Base-by-base conservation (phyloP, 2,113 vertebrate species). In the Periophthalmus modestus region DNA sequence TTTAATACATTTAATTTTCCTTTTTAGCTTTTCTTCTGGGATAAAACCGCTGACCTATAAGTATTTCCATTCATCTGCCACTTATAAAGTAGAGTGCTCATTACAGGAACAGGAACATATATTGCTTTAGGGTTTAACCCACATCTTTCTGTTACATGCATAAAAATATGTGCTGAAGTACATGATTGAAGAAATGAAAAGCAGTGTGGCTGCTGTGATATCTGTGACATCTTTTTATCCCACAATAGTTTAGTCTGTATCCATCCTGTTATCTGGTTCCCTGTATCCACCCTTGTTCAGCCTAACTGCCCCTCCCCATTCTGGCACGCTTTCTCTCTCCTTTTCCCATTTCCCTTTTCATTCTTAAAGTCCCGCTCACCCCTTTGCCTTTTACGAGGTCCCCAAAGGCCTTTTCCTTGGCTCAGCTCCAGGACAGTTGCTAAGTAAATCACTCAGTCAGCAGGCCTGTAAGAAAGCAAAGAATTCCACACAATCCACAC, bases 391-490 rank as follows among this genome's bases (percentile, higher is more conserved):
- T 75, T 73, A 77, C 82, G 89, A 82, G 84, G 77, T 86, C 88
- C 88, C 84, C 77, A 77, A 61, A 79, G 89, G 81, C 85, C 79
- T 87, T 86, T 28, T 83, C 77, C 55, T 86, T 92, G 92, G 91
- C 88, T 65, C 34, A 24, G 54, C 83, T 90, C 90, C 92, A 92
- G 83, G 87, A 87, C 89, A 89, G 90, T 93, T 91, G 93, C 91
- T 88, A 85, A 90, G 87, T 92, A 93, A 93, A 93, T 93, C 92
- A 92, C 73, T 88, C 83, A 74, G 84, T 89, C 82, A 85, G 82
- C 78, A 87, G 78, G 58, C 74, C 74, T 67, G 85, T 80, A 87
- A 84, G 81, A 90, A 90, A 86, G 88, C 82, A 77, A 82, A 86
- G 85, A 90, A 92, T 92, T 92, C 90, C 91, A 82, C 79, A 87